Base-by-base conservation (phyloP, 2,797 vertebrate species). In the Enteromius trimaculatus region DNA sequence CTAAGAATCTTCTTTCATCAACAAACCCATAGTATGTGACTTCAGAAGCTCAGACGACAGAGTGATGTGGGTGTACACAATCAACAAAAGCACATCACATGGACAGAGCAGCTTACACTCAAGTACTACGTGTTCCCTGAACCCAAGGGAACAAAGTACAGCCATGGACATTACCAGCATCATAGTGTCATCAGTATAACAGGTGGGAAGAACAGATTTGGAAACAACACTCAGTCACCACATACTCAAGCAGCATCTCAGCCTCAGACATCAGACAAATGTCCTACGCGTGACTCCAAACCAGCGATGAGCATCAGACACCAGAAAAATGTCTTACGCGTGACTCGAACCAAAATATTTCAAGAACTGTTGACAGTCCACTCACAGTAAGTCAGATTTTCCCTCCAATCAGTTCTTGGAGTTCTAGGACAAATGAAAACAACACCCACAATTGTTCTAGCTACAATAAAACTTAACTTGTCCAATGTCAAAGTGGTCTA, bases 181-280 rank as follows among this genome's bases (percentile, higher is more conserved):
- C 76, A 47, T 66, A 83, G 62, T 83, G 86, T 84, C 86, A 82
- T 87, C 79, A 64, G 4, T 82, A 71, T 82, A 81, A 86, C 84
- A 87, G 82, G 83, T 89, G 86, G 87, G 85, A 72, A 82, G 53
- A 88, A 85, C 88, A 86, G 88, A 86, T 76, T 83, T 86, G 82
- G 87, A 88, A 82, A 79, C 74, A 80, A 85, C 81, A 85, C 84
- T 77, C 85, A 13, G 78, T 85, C 86, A 86, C 83, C 80, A 85
- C 49, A 86, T 64, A 64, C 60, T 64, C 60, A 31, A 49, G 66
- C 37, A 85, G 80, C 75, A 82, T 80, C 71, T 75, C 53, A 76
- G 65, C 78, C 66, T 83, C 34, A 80, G 53, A 51, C 37, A 77
- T 26, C 49, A 58, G 62, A 68, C 78, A 86, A 84, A 82, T 86